A percentile compares a stretch with the other conserved stretches of the same genome.
These are phyloP conservation scores for Homalodisca vitripennis DNA, from an alignment of 1,140 invertebrate species.

Conservation along the genomic window DNA sequence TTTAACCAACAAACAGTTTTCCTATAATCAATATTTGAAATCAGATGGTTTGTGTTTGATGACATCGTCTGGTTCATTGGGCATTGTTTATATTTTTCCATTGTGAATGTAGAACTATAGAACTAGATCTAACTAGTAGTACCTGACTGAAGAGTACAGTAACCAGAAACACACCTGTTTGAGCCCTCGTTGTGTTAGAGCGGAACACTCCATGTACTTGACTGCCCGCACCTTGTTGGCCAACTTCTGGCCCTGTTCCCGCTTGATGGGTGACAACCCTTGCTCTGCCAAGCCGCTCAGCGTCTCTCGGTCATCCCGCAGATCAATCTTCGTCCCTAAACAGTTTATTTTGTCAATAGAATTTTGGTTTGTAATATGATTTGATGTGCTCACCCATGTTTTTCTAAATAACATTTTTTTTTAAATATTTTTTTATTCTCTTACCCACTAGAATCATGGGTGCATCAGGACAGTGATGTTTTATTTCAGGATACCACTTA, in stretches of 20 bases:
- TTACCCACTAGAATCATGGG: constrained; percentile 96
- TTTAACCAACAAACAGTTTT: too few species aligned
- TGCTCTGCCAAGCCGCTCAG: constrained; percentile 87
- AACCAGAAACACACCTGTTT: constrained; percentile 69
- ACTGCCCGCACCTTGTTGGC: constrained; percentile 96
- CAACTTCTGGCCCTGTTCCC: constrained; percentile 93
- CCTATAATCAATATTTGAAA: too few species aligned
- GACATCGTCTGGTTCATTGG: too few species aligned
- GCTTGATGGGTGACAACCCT: constrained; percentile 89
- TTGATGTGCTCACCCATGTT: too few species aligned
- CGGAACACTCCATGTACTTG: constrained; percentile 99
- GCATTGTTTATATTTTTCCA: too few species aligned
- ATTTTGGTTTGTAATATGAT: too few species aligned
- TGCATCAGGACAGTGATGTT: constrained; percentile 97
- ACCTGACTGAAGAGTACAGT: background rate
- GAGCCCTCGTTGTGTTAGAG: constrained; percentile 94
- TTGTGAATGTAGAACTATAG: too few species aligned
- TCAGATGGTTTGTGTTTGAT: too few species aligned
- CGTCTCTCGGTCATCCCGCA: constrained; percentile 92
- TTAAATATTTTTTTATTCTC: too few species aligned
- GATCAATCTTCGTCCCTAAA: constrained; percentile 94
- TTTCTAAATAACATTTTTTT: too few species aligned
- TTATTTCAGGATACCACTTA: constrained; percentile 99
- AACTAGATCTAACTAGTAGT: background rate
- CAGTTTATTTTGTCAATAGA: constrained; percentile 33